Percentiles rank a stretch among this genome's conserved stretches.
Conservation (phyloP, 2,888 invertebrate genomes). For the Drosophila limbata region DNA sequence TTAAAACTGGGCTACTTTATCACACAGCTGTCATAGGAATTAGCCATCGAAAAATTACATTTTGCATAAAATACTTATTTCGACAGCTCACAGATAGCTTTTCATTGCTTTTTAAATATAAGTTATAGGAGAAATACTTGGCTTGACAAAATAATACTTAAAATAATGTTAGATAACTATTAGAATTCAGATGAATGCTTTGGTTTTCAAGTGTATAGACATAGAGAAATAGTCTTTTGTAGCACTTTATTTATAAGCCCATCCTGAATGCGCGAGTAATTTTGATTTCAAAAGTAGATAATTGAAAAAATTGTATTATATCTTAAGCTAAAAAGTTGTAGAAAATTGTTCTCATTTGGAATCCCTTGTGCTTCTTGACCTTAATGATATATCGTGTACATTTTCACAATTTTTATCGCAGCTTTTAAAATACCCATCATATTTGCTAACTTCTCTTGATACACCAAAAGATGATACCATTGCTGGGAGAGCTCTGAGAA, state of each 20-base stretch:
- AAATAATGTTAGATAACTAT: conserved; percentile 2
- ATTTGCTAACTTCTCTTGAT: conserved; percentile 78
- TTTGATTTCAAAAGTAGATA: conserved; percentile 43
- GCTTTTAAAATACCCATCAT: conserved; percentile 73
- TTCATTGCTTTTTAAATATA: conserved; percentile 3
- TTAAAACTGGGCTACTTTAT: conserved; percentile 13
- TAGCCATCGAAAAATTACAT: not conserved
- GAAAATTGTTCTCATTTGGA: conserved; percentile 28
- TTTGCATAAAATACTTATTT: not conserved
- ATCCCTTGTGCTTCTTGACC: conserved; percentile 40
- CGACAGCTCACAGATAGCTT: not conserved
- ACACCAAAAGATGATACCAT: conserved; percentile 80
- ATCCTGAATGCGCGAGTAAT: conserved; percentile 51
- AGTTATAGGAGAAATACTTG: conserved; percentile 2
- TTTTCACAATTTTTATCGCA: conserved; percentile 63
- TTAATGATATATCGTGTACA: conserved; percentile 53
- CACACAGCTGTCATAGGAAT: conserved; percentile 20
- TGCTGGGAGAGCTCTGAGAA: conserved; percentile 84
- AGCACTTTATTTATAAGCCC: conserved; percentile 35
- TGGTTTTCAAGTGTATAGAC: not conserved
- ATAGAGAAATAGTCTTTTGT: conserved; percentile 7
- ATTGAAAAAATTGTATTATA: conserved; percentile 10
- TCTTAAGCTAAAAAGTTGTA: conserved; percentile 13
- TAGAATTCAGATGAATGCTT: not conserved
- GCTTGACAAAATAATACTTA: conserved; percentile 6